Evolutionary conservation across 2,797 vertebrate species (phyloP).

Genomic region (Platyrinchus mystaceus): DNA sequence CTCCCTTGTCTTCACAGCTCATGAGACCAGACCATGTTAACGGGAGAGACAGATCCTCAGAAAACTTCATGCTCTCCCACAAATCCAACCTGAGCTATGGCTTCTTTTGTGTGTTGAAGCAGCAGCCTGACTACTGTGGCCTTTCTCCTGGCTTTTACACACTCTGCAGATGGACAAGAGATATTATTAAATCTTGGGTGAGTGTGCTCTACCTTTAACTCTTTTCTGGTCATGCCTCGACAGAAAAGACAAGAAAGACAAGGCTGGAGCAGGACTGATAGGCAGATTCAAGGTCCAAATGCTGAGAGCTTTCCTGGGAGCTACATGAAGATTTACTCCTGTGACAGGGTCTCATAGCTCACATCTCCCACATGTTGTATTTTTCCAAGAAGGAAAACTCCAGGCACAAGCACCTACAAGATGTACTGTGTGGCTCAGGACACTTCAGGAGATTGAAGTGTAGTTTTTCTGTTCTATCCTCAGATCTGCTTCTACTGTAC

Average conservation of each 20-base stretch:
- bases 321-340: accelerated
- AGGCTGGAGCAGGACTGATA: background rate
- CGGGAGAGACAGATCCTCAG: background rate
- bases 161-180: background rate
- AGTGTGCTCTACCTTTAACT: background rate
- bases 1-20: background rate
- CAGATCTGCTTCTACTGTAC: background rate
- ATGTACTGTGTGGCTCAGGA: background rate
- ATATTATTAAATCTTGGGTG: accelerated
- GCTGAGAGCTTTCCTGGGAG: background rate
- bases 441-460: background rate
- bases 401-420: background rate
- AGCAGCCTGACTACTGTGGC: background rate
- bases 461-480: background rate
- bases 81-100: background rate
- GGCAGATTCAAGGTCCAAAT: background rate
- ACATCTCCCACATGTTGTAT: background rate
- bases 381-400: background rate
- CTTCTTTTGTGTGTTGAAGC: background rate
- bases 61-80: background rate
- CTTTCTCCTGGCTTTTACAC: background rate
- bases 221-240: background rate
- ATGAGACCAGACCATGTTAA: background rate
- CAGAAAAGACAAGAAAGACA: background rate
- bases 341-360: background rate